phyloP scores from a whole-genome alignment of 2,888 invertebrate genomes.

The Exocentrus adspersus region DNA sequence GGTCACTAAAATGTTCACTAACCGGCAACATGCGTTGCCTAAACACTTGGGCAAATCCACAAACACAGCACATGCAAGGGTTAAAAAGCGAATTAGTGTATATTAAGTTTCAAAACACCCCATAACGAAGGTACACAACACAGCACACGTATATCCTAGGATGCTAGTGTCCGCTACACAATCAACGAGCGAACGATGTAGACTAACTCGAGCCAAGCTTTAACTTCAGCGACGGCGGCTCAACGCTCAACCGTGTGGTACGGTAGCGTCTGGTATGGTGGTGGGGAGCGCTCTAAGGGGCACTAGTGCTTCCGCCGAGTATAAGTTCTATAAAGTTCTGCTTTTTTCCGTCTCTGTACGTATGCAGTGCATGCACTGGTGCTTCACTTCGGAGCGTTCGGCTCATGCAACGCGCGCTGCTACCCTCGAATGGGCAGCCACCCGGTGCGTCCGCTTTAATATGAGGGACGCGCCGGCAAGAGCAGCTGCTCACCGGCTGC shows the following conservation, averaged over 20 bases:
- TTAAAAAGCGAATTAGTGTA: constrained; percentile 41
- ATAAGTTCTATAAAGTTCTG: constrained; percentile 40
- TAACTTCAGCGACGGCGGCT: constrained; percentile 47
- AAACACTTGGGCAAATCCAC: constrained; percentile 45
- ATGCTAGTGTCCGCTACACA: constrained; percentile 39
- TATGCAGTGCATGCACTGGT: constrained; percentile 37
- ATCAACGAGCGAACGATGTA: constrained; percentile 51
- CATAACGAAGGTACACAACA: constrained; percentile 50
- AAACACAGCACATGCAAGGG: constrained; percentile 54
- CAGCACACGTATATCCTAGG: constrained; percentile 47
- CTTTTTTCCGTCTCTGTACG: constrained; percentile 32
- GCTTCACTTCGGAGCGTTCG: constrained; percentile 37
- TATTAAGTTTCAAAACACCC: constrained; percentile 49
- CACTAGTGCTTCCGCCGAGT: constrained; percentile 58
- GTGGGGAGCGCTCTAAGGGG: constrained; percentile 62
- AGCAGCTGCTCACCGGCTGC: constrained; percentile 53
- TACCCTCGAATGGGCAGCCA: constrained; percentile 61
- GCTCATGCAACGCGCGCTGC: constrained; percentile 51
- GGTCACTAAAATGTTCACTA: constrained; percentile 37
- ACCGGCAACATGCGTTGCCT: constrained; percentile 41
- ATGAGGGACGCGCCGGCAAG: constrained; percentile 52
- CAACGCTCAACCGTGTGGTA: constrained; percentile 55
- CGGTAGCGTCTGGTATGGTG: constrained; percentile 56
- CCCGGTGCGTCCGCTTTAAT: constrained; percentile 60
- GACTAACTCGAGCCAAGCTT: constrained; percentile 58